phyloP scores from a whole-genome alignment of 2,797 vertebrate species.

The Lepilemur septentrionalis region DNA sequence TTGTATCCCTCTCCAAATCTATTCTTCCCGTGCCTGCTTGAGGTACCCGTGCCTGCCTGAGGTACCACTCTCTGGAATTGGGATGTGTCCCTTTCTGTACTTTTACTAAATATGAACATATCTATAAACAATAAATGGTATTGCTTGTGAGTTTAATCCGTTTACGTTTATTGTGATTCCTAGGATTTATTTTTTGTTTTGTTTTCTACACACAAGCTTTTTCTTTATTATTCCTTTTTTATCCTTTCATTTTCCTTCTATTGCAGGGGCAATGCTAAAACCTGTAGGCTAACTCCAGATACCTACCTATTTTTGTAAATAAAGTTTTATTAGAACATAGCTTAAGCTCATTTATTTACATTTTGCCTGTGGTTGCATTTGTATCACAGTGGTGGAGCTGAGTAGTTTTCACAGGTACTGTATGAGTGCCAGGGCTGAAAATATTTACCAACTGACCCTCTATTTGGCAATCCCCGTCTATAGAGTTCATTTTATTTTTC shows the following conservation, averaged over 20 bases:
- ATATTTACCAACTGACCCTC: not conserved
- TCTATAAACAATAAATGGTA: not conserved
- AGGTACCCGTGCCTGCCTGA: not conserved
- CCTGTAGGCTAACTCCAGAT: not conserved
- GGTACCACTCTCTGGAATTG: not conserved
- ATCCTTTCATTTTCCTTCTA: not conserved
- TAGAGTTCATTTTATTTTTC: not conserved
- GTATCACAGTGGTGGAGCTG: fast-evolving
- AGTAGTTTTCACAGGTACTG: not conserved
- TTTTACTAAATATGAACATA: not conserved
- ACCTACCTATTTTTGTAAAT: not conserved
- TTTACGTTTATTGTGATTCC: conserved; percentile 45
- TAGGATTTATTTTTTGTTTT: not conserved
- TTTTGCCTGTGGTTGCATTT: not conserved
- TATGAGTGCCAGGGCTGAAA: not conserved
- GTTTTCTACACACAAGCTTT: not conserved
- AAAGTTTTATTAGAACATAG: not conserved
- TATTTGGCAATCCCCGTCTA: not conserved
- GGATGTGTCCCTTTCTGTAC: not conserved
- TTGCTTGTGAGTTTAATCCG: not conserved
- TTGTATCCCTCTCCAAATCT: not conserved
- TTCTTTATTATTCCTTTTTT: not conserved
- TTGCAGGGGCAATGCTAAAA: not conserved
- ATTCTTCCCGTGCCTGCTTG: not conserved
- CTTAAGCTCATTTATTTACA: not conserved